Evolutionary conservation across 23 tunicate species (phyloP).

Genomic region (Trididemnum clinides): DNA sequence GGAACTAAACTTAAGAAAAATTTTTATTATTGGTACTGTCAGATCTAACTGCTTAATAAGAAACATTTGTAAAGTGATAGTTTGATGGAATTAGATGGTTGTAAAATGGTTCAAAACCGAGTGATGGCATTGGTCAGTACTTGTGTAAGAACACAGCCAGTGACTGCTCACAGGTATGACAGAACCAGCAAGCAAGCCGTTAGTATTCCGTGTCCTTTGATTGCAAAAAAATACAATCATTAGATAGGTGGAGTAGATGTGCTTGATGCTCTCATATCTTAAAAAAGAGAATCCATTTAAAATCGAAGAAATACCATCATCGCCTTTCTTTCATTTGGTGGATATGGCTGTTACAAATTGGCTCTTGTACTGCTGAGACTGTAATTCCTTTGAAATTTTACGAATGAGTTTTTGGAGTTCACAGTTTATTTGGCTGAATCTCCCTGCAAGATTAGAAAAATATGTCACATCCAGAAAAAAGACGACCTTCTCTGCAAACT

Average conservation of each 20-base stretch:
- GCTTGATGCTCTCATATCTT: background rate
- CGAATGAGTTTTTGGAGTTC: background rate
- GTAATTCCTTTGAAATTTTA: background rate
- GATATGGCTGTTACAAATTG: background rate
- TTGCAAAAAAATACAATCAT: background rate
- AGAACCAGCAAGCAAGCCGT: background rate
- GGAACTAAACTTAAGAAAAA: background rate
- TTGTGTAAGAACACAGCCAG: background rate
- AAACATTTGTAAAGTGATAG: background rate
- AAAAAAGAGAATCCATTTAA: background rate
- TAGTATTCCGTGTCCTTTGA: background rate
- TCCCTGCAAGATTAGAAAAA: background rate
- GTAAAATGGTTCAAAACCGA: background rate
- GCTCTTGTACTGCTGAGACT: background rate
- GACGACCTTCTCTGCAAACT: background rate
- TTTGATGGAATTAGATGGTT: background rate
- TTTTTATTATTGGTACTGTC: background rate
- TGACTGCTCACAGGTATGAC: background rate
- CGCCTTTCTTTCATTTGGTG: background rate
- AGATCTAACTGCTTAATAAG: background rate
- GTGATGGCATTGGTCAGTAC: background rate
- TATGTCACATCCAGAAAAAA: background rate
- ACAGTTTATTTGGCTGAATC: background rate
- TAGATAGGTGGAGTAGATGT: background rate
- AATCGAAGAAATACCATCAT: background rate